Evolutionary conservation across 2,888 invertebrate species (phyloP).

Genomic region (Drosophila rellima): DNA sequence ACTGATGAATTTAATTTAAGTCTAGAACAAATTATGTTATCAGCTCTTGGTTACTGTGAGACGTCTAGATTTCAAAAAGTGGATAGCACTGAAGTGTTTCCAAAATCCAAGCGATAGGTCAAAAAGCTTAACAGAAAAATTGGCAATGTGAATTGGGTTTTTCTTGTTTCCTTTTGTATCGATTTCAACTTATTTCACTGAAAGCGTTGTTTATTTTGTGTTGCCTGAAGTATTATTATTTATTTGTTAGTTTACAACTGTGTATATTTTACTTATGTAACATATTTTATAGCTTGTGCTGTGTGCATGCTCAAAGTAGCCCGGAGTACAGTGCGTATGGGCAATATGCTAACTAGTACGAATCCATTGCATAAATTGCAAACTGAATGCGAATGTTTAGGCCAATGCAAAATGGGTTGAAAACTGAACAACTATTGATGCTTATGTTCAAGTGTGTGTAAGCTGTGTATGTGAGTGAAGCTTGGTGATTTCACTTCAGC

Average conservation of each 20-base stretch:
- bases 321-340: slow-evolving; percentile 33
- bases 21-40: neutral
- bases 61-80: too few species aligned
- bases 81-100: too few species aligned
- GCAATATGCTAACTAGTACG: slow-evolving; percentile 16
- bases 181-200: slow-evolving; percentile 25
- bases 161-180: slow-evolving; percentile 4
- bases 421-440: slow-evolving; percentile 73
- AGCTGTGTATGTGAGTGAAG: slow-evolving; percentile 49
- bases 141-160: neutral
- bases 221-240: slow-evolving; percentile 57
- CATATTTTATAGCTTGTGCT: slow-evolving; percentile 33
- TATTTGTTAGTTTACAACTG: slow-evolving; percentile 65
- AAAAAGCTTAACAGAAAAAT: too few species aligned
- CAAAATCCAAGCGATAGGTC: too few species aligned
- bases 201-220: slow-evolving; percentile 36
- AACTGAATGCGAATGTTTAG: slow-evolving; percentile 55
- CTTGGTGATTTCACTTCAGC: slow-evolving; percentile 62
- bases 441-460: slow-evolving; percentile 37
- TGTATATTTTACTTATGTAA: slow-evolving; percentile 49
- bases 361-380: slow-evolving; percentile 59
- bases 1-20: neutral
- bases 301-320: slow-evolving; percentile 7
- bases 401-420: slow-evolving; percentile 49
- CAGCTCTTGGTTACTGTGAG: too few species aligned